A percentile compares a stretch with the other conserved stretches of the same genome.
phyloP scores from a whole-genome alignment of 2,113 vertebrate species.

The Colaptes auratus region DNA sequence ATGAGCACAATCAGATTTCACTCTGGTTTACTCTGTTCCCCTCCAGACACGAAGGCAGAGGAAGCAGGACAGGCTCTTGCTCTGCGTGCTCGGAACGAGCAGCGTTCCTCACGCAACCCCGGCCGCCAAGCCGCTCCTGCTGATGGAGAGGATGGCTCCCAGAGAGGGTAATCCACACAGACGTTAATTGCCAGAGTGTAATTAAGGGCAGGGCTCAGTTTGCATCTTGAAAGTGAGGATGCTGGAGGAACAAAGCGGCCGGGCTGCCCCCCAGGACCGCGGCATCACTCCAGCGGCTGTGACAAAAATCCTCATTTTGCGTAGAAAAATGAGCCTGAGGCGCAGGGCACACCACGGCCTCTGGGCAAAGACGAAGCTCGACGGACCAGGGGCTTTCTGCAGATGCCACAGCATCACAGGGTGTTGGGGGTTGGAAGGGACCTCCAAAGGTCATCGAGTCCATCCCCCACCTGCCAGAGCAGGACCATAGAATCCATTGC shows the following conservation, averaged over 20 bases:
- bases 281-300: accelerated
- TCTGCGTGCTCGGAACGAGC: accelerated
- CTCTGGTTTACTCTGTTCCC: neutral
- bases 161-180: neutral
- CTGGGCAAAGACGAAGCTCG: accelerated
- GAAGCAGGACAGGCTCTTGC: neutral
- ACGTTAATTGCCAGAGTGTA: neutral
- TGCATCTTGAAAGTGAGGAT: neutral
- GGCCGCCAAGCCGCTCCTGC: neutral
- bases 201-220: neutral
- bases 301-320: neutral
- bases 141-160: accelerated
- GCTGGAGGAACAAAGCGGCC: neutral
- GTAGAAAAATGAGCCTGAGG: neutral
- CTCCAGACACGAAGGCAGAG: neutral
- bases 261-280: neutral
- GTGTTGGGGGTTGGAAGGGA: no score
- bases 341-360: neutral
- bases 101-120: neutral
- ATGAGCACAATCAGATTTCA: neutral
- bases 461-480: no score
- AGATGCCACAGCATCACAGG: neutral
- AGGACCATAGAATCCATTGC: no score
- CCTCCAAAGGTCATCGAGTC: no score
- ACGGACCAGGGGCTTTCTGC: neutral